Percentiles rank a stretch among this genome's conserved stretches.
phyloP scores from a whole-genome alignment of 2,888 invertebrate species.

The Macropis europaea region DNA sequence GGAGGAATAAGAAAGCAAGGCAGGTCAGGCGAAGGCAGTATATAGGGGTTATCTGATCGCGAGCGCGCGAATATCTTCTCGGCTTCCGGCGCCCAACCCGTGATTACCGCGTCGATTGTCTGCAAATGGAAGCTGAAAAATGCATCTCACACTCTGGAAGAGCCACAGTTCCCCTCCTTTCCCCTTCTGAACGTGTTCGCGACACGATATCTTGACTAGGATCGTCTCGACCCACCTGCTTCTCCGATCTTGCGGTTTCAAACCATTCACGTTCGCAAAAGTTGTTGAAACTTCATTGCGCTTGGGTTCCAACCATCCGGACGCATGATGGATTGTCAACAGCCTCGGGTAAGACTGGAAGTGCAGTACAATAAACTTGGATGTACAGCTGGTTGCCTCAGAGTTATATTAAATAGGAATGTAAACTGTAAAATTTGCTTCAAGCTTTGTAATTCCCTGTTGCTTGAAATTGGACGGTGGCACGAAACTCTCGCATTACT shows the following conservation, averaged over 20 bases:
- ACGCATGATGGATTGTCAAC: too few relatives aligned
- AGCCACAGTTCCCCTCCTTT: slow-evolving; percentile 31
- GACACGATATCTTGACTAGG: slow-evolving; percentile 14
- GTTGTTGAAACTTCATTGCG: too few relatives aligned
- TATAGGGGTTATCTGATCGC: slow-evolving; percentile 74
- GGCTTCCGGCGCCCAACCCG: slow-evolving; percentile 74
- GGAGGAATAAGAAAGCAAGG: slow-evolving; percentile 53
- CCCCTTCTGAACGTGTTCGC: slow-evolving; percentile 2
- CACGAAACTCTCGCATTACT: too few relatives aligned
- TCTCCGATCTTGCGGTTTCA: not conserved
- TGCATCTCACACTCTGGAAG: slow-evolving; percentile 68
- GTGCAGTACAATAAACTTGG: too few relatives aligned
- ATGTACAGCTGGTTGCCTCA: too few relatives aligned
- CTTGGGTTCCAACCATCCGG: too few relatives aligned
- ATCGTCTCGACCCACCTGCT: slow-evolving; percentile 43
- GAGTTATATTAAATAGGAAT: too few relatives aligned
- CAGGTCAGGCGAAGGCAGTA: slow-evolving; percentile 63
- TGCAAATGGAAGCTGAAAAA: slow-evolving; percentile 73
- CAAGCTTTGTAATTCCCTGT: too few relatives aligned
- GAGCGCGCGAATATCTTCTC: slow-evolving; percentile 75
- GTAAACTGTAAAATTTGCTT: too few relatives aligned
- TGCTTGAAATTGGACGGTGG: too few relatives aligned
- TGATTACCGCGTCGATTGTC: slow-evolving; percentile 75
- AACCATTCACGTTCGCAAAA: too few relatives aligned
- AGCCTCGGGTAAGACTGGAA: too few relatives aligned